These are phyloP conservation scores for Neodon shergylaensis DNA, from an alignment of 2,113 vertebrate genomes.

Conservation along the genomic window DNA sequence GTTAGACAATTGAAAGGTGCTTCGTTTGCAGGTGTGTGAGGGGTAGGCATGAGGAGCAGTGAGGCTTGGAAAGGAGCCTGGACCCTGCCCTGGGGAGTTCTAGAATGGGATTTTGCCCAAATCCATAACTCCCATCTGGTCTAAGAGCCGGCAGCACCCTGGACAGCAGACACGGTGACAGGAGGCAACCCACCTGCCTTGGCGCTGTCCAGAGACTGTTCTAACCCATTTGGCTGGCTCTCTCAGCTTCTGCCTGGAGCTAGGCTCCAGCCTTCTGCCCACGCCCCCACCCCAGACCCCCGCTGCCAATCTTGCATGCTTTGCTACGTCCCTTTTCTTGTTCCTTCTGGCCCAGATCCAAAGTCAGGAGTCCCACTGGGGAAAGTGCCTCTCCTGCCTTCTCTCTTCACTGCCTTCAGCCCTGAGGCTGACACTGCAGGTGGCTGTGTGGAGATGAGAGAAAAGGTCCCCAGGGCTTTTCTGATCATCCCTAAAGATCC, in stretches of 20 bases:
- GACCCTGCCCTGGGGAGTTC: neutral
- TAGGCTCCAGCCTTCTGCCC: neutral
- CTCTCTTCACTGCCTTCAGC: neutral
- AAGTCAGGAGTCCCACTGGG: neutral
- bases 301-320: no score
- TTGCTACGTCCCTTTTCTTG: neutral
- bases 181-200: neutral
- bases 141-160: neutral
- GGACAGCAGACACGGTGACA: neutral
- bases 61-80: neutral
- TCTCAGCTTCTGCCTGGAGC: neutral
- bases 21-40: neutral
- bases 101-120: neutral
- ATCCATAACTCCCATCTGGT: no score
- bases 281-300: neutral
- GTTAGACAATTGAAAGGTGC: neutral
- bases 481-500: conserved; percentile 9
- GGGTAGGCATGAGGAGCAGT: neutral
- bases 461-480: neutral
- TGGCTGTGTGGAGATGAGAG: neutral
- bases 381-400: neutral
- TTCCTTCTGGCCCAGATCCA: conserved; percentile 3
- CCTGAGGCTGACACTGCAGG: conserved; percentile 12
- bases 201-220: neutral
- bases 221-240: neutral